Base-by-base conservation (phyloP, 2,113 vertebrate genomes). In the Nycticebus coucang region DNA sequence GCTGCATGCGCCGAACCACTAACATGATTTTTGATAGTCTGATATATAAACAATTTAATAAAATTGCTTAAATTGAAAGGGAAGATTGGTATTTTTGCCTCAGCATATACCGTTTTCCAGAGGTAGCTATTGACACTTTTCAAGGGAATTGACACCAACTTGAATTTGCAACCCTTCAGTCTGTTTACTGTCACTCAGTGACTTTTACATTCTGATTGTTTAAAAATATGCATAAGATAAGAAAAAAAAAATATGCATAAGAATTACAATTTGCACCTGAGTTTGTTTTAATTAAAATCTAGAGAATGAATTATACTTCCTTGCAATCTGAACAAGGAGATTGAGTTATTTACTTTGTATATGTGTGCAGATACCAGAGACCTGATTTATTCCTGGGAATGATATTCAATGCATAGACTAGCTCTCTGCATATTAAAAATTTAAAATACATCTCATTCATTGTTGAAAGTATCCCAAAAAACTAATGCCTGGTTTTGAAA, bases 251-350 rank as follows among this genome's bases (percentile, higher is more conserved):
- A 96, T 72, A 75, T 41, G 15, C 18, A 14, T 33, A 85, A 89
- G 13, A 88, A 75, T 91, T 89, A 50, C 0, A 45, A 33, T 78
- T 95, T 64, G 78, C 11, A 59, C 72, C 71, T 74, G 83, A 91
- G 53, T 3, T 89, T 83, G 2, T 89, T 91, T 91, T 91, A 94
- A 94, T 93, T 97, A 94, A 94, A 96, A 79, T 71, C 41, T 86
- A 37, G 93, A 81, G 37, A 68, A 19, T 90, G 75, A 74, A 68
- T 91, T 96, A 95, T 93, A 71, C 4, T 89, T 95, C 4, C 18
- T 9, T 92, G 14, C 7, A 62, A 87, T 96, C 77, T 95, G 75
- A 95, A 57, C 62, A 30, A 93, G 9, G 33, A 84, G 24, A 85
- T 37, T 60, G 62, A 90, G 79, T 95, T 90, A 87, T 85, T 95